Percentiles rank a stretch among this genome's conserved stretches.
These are phyloP conservation scores for Odontomachus brunneus DNA, from an alignment of 1,140 invertebrate genomes.

Conservation along the genomic window DNA sequence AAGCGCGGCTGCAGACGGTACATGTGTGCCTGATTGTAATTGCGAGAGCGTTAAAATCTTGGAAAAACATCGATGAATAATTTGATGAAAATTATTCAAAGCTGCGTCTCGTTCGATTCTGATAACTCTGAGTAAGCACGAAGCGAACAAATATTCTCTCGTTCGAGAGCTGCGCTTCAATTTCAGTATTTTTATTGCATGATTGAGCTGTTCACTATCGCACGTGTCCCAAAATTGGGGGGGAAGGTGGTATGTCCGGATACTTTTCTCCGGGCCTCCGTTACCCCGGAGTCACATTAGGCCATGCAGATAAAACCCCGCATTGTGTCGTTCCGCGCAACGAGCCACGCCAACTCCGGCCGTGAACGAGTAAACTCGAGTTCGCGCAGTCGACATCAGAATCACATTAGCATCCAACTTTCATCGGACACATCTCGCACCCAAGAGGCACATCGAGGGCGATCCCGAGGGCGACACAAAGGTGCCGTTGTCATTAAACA, in stretches of 20 bases:
- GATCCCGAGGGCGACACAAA: constrained; percentile 6
- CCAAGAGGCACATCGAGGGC: background rate
- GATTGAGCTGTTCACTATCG: constrained; percentile 1
- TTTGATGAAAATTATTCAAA: background rate
- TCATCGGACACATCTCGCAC: constrained; percentile 26
- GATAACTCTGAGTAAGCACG: background rate
- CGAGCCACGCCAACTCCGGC: background rate
- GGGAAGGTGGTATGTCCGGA: too few species aligned
- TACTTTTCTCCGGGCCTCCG: too few species aligned
- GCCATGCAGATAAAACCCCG: background rate
- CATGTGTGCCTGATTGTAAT: background rate
- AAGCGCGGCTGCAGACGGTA: background rate
- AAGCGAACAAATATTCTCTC: background rate
- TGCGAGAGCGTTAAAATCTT: background rate
- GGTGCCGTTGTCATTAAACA: constrained; percentile 38
- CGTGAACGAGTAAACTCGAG: background rate
- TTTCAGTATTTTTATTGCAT: background rate
- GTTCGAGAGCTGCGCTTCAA: background rate
- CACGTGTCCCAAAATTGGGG: background rate
- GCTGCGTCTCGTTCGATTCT: background rate
- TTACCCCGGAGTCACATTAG: too few species aligned
- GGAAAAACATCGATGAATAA: background rate
- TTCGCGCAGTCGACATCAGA: constrained; percentile 20
- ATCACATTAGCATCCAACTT: constrained; percentile 54
- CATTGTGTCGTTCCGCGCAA: background rate